phyloP scores from a whole-genome alignment of 2,797 vertebrate genomes.

The Tragelaphus eurycerus region DNA sequence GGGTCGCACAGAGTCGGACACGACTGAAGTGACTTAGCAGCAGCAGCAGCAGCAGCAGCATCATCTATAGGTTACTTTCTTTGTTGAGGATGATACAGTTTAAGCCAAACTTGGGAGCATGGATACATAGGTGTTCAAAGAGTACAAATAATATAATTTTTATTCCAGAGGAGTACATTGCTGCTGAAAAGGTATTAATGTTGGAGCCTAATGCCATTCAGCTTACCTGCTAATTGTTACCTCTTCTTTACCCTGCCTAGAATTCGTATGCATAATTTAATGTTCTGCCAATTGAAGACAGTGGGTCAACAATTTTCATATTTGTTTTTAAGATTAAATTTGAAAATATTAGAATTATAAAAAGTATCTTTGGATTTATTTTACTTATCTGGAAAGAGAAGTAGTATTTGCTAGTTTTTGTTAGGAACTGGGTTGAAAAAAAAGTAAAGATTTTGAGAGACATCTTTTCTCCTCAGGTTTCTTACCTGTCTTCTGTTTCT shows the following conservation, averaged over 20 bases:
- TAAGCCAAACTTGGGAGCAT: neutral
- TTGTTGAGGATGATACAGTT: slow-evolving; percentile 32
- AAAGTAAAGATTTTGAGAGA: neutral
- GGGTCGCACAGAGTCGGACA: too few relatives aligned
- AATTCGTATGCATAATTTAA: slow-evolving; percentile 44
- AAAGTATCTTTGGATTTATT: slow-evolving; percentile 4
- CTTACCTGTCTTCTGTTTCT: slow-evolving; percentile 56
- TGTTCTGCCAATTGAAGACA: slow-evolving; percentile 7
- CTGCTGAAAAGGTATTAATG: slow-evolving; percentile 2
- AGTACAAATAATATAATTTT: slow-evolving; percentile 17
- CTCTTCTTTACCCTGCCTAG: neutral
- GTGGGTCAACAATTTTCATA: neutral
- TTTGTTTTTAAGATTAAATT: slow-evolving; percentile 36
- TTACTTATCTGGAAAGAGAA: slow-evolving; percentile 30
- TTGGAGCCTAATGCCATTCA: slow-evolving; percentile 43
- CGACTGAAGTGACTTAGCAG: too few relatives aligned
- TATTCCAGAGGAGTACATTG: slow-evolving; percentile 5
- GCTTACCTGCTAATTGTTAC: slow-evolving; percentile 7
- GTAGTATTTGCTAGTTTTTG: neutral
- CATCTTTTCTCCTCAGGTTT: slow-evolving; percentile 17
- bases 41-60: too few relatives aligned
- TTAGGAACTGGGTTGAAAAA: neutral
- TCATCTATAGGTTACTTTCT: neutral
- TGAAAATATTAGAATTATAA: slow-evolving; percentile 30
- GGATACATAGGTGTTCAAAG: neutral